Evolutionary conservation across 2,797 vertebrate species (phyloP).

Genomic region (Benthosema pterotum): DNA sequence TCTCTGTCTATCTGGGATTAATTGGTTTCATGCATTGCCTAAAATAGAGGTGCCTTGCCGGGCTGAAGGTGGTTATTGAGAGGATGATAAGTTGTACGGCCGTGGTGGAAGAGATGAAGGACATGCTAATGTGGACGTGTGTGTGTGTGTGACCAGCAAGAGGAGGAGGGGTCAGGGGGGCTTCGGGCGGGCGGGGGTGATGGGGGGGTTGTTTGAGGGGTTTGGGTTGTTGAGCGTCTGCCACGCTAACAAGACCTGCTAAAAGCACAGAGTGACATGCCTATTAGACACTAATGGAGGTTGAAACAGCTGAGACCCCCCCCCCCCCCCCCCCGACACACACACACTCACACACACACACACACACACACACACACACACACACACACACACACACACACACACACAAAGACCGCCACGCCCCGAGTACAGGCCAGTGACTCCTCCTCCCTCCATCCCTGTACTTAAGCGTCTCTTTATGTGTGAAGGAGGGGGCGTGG

Average conservation of each 20-base stretch:
- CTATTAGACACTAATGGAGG: conserved; percentile 81
- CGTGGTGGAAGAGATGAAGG: background rate
- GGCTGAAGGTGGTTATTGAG: too few relatives aligned
- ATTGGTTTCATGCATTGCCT: too few relatives aligned
- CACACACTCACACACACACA: conserved; percentile 20
- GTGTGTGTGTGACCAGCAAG: background rate
- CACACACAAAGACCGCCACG: conserved; percentile 53
- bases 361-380: conserved; percentile 11
- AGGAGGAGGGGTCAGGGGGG: too few relatives aligned
- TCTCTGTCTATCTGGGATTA: too few relatives aligned
- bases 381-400: background rate
- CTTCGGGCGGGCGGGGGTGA: background rate
- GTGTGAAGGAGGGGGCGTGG: conserved; percentile 52
- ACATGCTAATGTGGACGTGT: conserved; percentile 59
- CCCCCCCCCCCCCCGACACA: conserved; percentile 11
- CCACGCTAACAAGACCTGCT: conserved; percentile 70
- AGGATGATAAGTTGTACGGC: background rate
- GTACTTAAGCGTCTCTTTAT: conserved; percentile 79
- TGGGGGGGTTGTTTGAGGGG: conserved; percentile 2
- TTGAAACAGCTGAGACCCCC: conserved; percentile 76
- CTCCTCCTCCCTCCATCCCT: conserved; percentile 37
- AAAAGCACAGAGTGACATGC: conserved; percentile 77
- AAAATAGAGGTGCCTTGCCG: too few relatives aligned
- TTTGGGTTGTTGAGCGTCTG: conserved; percentile 54
- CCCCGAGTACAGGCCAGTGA: conserved; percentile 50